Conservation (phyloP, 2,113 vertebrate species). For the Orcinus orca region DNA sequence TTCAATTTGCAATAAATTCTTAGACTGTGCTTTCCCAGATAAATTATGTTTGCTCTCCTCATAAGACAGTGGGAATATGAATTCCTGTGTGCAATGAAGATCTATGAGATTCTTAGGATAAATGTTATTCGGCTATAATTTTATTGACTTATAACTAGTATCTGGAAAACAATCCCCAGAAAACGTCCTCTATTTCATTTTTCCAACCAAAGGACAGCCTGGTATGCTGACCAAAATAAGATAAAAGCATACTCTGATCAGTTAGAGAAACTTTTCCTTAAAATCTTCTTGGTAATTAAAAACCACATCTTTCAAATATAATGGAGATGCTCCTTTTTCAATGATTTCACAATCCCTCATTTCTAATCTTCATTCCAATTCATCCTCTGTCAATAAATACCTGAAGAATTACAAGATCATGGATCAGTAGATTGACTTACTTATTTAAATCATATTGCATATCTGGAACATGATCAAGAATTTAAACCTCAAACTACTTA, state of each 20-base stretch:
- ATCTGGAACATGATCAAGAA: background rate
- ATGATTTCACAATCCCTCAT: background rate
- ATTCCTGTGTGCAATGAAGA: conserved; percentile 40
- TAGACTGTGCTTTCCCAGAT: background rate
- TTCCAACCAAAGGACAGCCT: background rate
- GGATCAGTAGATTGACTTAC: background rate
- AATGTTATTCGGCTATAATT: conserved; percentile 15
- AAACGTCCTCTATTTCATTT: background rate
- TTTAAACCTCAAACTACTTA: background rate
- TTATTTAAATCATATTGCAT: background rate
- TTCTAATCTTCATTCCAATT: background rate
- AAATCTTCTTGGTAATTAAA: background rate
- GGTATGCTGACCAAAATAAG: background rate
- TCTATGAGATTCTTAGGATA: background rate
- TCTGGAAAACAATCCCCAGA: background rate
- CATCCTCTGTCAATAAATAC: background rate
- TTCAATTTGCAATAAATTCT: conserved; percentile 45
- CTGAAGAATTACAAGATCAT: background rate
- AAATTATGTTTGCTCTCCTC: conserved; percentile 16
- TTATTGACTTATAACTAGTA: conserved; percentile 28
- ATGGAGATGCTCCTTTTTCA: background rate
- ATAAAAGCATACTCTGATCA: background rate
- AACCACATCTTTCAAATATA: background rate
- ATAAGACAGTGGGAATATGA: background rate
- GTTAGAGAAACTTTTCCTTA: background rate